A percentile compares a stretch with the other conserved stretches of the same genome.
Conservation (phyloP, 2,888 invertebrate species). For the Acleris sparsana region DNA sequence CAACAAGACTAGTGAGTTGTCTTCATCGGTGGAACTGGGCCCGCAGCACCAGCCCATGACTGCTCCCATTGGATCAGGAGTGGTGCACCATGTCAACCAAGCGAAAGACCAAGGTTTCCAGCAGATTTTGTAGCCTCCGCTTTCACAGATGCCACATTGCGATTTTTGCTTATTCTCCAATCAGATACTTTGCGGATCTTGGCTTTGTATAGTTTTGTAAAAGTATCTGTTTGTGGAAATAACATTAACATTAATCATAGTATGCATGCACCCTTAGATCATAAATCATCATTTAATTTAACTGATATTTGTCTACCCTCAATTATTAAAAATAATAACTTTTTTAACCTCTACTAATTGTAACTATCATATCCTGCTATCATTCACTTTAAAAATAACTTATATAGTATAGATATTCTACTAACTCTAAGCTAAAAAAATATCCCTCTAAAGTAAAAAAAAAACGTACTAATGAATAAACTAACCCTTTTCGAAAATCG, state of each 20-base stretch:
- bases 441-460: neutral
- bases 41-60: conserved; percentile 63
- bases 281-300: conserved; percentile 11
- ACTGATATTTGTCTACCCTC: conserved; percentile 24
- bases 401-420: neutral
- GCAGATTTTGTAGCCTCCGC: conserved; percentile 61
- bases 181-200: conserved; percentile 44
- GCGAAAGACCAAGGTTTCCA: conserved; percentile 83
- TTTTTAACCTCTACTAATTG: conserved; percentile 1
- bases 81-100: conserved; percentile 75
- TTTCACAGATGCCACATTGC: conserved; percentile 70
- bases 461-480: neutral
- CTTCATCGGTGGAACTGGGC: conserved; percentile 71
- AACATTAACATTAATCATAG: conserved; percentile 28
- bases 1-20: conserved; percentile 83
- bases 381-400: neutral
- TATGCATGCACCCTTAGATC: conserved; percentile 29
- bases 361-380: neutral
- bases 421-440: no score
- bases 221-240: conserved; percentile 35
- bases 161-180: conserved; percentile 65
- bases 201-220: neutral
- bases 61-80: conserved; percentile 76
- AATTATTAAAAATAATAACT: conserved; percentile 2
- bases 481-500: conserved; percentile 59